Evolutionary conservation across 2,113 vertebrate genomes (phyloP).

Genomic region (Psittacula cyanocephala): DNA sequence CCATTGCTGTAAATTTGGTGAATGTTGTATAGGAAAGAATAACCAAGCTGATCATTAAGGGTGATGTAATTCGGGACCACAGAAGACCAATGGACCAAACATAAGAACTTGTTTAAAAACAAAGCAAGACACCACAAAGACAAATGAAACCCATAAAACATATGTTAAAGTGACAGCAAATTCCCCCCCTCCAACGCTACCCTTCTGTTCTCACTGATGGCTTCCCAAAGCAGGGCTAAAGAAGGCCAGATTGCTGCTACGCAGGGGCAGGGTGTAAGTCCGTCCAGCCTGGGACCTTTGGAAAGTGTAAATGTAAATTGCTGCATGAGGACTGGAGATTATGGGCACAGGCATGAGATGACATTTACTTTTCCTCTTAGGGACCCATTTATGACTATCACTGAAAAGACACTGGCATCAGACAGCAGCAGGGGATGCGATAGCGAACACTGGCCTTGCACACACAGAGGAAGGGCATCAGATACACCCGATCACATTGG

Average conservation of each 20-base stretch:
- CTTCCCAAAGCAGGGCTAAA: background rate
- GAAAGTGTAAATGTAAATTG: background rate
- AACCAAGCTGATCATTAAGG: constrained; percentile 16
- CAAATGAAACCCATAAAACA: background rate
- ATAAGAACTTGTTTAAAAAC: background rate
- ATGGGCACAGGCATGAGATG: background rate
- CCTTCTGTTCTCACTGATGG: background rate
- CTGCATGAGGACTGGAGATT: background rate
- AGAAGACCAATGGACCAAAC: constrained; percentile 52
- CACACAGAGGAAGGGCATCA: background rate
- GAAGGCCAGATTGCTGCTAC: background rate
- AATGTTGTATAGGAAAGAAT: constrained; percentile 46
- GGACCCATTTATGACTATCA: background rate
- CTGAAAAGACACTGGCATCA: background rate
- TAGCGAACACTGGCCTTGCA: background rate
- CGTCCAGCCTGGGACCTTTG: background rate
- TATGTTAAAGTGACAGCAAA: background rate
- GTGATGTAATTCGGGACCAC: constrained; percentile 25
- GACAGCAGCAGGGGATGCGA: background rate
- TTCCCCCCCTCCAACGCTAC: background rate
- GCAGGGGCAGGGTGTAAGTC: background rate
- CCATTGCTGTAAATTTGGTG: constrained; percentile 50
- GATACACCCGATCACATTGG: rapidly evolving
- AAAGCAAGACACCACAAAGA: background rate
- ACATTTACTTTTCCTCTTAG: background rate